Base-by-base conservation (phyloP, 2,113 vertebrate genomes). In the Plotosus lineatus region DNA sequence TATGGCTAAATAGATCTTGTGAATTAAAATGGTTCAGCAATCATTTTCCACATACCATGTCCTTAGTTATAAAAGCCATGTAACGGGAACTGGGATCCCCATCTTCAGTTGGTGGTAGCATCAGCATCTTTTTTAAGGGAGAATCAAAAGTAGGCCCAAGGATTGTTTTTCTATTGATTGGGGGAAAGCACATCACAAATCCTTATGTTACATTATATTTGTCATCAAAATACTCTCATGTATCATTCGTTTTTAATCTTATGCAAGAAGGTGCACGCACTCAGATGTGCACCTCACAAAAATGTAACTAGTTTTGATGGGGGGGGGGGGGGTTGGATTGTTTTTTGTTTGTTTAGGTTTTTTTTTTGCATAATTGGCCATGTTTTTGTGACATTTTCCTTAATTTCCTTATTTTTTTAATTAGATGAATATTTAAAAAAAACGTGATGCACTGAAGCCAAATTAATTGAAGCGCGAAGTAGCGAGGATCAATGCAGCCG, bases 101-200 rank as follows among this genome's bases (percentile, higher is more conserved):
- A 9, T 84, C 46, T 19, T 82, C 88, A 31, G 66, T 83, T 8
- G 48, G 73, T 0, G 96, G 94, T 8, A 99, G 92, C 44, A 97
- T 82, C 31, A 88, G 83, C 0, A 96, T 90, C 88, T 95, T 94
- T 87, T 95, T 89, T 17, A 98, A 48, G 0, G 97, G 94, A 8
- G 95, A 96, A 46, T 94, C 96, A 2, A 92, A 96, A 0, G 89
- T 91, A 0, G 97, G 97, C 21, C 96, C 96, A 5, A 94, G 88
- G 10, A 96, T 66, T 0, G 96, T 98, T 88, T 95, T 97, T 84
- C 98, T 99, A 89, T 83, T 15, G 6, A 4, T 84, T n/a, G n/a
- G 48, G 73, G 40, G 40, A 28, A 85, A 74, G 71, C 86, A 84
- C 33, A 40, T 55, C 17, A 0, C 14, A 0, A 21, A 69, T n/a